Conservation (phyloP, 2,113 vertebrate genomes). For the Stigmatopora nigra region DNA sequence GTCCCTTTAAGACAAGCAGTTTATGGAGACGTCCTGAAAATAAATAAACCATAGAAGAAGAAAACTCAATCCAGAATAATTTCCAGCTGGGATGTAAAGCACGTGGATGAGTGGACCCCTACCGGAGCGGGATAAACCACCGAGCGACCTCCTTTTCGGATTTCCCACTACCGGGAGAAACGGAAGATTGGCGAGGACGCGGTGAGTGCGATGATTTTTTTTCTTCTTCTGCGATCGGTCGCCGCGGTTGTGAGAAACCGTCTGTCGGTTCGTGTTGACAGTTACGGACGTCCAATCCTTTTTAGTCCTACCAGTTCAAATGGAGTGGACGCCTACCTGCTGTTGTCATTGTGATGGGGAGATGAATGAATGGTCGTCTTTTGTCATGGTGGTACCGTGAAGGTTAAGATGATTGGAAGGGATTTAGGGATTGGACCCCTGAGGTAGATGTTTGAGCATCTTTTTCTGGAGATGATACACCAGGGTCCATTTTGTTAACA, state of each 20-base stretch:
- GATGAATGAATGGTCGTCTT: too few species aligned
- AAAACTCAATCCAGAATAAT: not conserved
- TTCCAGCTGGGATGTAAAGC: slow-evolving; percentile 4
- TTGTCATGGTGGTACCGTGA: too few species aligned
- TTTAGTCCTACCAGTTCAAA: too few species aligned
- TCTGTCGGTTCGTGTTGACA: not conserved
- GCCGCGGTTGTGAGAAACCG: not conserved
- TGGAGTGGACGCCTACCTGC: too few species aligned
- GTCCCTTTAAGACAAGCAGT: not conserved
- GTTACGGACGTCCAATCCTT: too few species aligned
- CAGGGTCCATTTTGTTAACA: not conserved
- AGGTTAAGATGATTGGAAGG: not conserved
- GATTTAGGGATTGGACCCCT: not conserved
- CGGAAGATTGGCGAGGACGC: not conserved
- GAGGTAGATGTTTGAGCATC: not conserved
- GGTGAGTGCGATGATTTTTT: not conserved
- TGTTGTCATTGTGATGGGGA: too few species aligned
- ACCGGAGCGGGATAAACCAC: slow-evolving; percentile 2
- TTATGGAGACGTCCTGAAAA: not conserved
- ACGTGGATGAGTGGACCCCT: slow-evolving; percentile 2
- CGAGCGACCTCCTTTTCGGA: slow-evolving; percentile 6
- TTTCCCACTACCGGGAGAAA: not conserved
- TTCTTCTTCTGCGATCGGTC: not conserved
- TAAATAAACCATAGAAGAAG: not conserved
- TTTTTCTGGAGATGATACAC: not conserved